phyloP scores from a whole-genome alignment of 2,888 invertebrate species.

The Rambutsinella grinnellia region DNA sequence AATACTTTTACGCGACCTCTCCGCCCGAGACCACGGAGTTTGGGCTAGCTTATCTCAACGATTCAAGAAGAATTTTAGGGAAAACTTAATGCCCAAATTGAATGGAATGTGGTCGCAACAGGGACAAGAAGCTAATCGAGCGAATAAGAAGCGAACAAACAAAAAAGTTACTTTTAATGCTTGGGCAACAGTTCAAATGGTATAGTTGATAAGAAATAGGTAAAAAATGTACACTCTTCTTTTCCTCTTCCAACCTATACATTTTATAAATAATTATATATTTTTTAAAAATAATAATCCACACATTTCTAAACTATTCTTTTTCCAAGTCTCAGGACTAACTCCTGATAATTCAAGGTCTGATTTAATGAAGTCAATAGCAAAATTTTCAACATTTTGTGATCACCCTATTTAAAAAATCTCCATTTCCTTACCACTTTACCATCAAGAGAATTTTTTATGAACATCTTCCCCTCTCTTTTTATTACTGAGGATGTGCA shows the following conservation, averaged over 20 bases:
- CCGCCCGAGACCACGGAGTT: conserved; percentile 63
- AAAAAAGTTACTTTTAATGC: conserved; percentile 66
- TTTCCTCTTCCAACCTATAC: neutral
- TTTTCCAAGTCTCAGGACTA: too few relatives aligned
- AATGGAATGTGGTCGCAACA: conserved; percentile 65
- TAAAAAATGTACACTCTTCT: too few relatives aligned
- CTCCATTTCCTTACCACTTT: too few relatives aligned
- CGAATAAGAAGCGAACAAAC: conserved; percentile 62
- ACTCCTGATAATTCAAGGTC: too few relatives aligned
- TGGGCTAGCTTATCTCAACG: conserved; percentile 65
- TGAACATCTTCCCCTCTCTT: too few relatives aligned
- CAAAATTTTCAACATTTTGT: too few relatives aligned
- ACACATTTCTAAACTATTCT: too few relatives aligned
- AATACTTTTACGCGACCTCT: conserved; percentile 63
- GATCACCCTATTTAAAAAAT: too few relatives aligned
- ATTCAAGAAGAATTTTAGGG: conserved; percentile 65
- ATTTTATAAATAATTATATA: conserved; percentile 7
- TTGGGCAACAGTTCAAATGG: conserved; percentile 67
- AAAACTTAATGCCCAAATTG: conserved; percentile 65
- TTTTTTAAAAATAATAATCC: neutral
- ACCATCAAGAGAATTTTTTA: too few relatives aligned
- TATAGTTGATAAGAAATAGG: too few relatives aligned
- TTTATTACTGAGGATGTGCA: too few relatives aligned
- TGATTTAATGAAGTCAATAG: too few relatives aligned
- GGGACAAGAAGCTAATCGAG: conserved; percentile 50